Evolutionary conservation across 2,888 invertebrate species (phyloP), one percentile per base, ranked within the genome.

Genomic region (Reticulitermes lucifugus): DNA sequence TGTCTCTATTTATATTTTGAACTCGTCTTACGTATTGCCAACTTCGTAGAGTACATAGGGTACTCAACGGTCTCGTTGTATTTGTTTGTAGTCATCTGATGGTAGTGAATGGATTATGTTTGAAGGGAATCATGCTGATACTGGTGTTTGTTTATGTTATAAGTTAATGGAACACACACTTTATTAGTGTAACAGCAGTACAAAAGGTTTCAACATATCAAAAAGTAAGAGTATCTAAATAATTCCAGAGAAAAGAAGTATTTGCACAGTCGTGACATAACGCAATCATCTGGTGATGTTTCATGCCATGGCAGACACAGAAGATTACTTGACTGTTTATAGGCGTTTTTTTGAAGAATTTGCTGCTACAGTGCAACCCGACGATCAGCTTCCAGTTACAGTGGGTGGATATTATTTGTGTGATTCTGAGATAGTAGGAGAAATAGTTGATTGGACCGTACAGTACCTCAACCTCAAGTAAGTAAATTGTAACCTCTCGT

Each of bases 391-490:
- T 88, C 96, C 96, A 83, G 95, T 96, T 80, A 93, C 94, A 89
- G 94, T 95, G 86, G 94, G 94, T 87, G 93, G 94, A 87, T 95
- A 95, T 90, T 93, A 94, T 87, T 93, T 96, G 88, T 93, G 94
- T 75, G 94, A 94, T 88, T 91, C 92, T 18, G 96, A 96, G 91
- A 91, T 96, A 86, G 92, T 93, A 88, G 96, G 96, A 79, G 96
- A 95, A 90, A 94, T 96, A 87, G 93, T 95, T 86, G 94, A 95
- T 90, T 96, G 96, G 94, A 94, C 94, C 82, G 93, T 95, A 85
- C 95, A 95, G 90, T 96, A 96, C 91, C 92, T 96, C 89, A 93
- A 93, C 88, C 94, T 95, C 91, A 95, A 95, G 96, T 96, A 92
- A 94, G 94, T 93, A 77, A 86, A 41, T 25, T 70, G 60, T 41